A percentile compares a stretch with the other conserved stretches of the same genome.
Evolutionary conservation across 1,140 invertebrate genomes (phyloP).

Genomic region (Delia radicum): DNA sequence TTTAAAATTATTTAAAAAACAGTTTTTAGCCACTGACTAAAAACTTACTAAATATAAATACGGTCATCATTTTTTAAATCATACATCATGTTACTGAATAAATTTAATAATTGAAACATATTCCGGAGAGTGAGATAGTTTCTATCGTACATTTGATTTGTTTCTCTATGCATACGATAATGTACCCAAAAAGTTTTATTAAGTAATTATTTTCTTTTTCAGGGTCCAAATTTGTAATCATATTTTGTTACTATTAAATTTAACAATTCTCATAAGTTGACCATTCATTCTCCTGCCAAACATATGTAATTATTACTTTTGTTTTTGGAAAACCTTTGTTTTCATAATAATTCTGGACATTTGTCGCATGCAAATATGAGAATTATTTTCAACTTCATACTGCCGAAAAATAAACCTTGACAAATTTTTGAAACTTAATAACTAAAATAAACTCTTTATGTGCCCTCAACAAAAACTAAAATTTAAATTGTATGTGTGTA

Average conservation of each 20-base stretch:
- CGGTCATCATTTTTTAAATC: too few species aligned
- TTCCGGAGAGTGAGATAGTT: too few species aligned
- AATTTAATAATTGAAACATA: too few species aligned
- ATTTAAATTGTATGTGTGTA: neutral
- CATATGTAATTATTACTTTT: conserved; percentile 16
- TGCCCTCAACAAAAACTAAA: neutral
- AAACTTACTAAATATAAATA: too few species aligned
- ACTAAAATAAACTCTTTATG: neutral
- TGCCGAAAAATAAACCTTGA: neutral
- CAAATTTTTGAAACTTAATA: neutral
- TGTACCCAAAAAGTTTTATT: neutral
- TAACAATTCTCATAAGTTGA: neutral
- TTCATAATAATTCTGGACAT: neutral
- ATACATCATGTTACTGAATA: too few species aligned
- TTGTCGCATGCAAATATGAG: neutral
- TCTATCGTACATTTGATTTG: neutral
- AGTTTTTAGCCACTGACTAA: too few species aligned
- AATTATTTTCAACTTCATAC: neutral
- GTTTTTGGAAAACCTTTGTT: neutral
- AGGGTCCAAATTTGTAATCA: neutral
- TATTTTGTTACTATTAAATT: conserved; percentile 21
- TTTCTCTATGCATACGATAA: too few species aligned
- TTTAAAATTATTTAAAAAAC: too few species aligned
- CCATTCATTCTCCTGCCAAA: neutral
- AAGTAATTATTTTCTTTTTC: neutral